Evolutionary conservation across 2,888 invertebrate genomes (phyloP).

Genomic region (Tachina fera): DNA sequence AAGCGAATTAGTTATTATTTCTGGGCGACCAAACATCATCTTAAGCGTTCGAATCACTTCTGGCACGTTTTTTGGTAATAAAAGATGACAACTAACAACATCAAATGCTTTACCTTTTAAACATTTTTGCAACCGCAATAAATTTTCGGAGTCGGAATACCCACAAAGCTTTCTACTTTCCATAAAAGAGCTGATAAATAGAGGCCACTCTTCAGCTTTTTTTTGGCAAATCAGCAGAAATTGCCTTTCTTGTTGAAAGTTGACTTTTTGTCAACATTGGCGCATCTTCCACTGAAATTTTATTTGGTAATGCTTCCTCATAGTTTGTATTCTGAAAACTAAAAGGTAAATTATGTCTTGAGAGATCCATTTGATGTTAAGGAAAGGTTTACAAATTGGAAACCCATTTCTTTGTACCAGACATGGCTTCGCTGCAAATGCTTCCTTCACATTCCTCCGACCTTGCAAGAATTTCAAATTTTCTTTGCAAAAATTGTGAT

Average conservation of each 20-base stretch:
- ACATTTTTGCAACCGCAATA: too few relatives aligned
- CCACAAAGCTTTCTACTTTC: neutral
- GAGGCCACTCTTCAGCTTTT: neutral
- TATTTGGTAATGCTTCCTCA: neutral
- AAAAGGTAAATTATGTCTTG: neutral
- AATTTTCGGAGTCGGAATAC: neutral
- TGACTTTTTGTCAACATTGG: neutral
- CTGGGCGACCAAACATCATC: too few relatives aligned
- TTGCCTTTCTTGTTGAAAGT: neutral
- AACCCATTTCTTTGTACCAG: conserved; percentile 12
- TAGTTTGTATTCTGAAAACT: neutral
- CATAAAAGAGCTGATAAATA: neutral
- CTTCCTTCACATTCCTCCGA: neutral
- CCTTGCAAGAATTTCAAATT: conserved; percentile 8
- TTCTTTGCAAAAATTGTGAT: neutral
- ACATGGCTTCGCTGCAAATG: neutral
- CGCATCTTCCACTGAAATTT: neutral
- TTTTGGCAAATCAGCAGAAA: neutral
- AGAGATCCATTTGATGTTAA: neutral
- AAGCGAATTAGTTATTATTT: conserved; percentile 8
- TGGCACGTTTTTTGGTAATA: too few relatives aligned
- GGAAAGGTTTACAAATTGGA: neutral
- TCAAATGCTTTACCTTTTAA: too few relatives aligned
- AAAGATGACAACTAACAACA: too few relatives aligned
- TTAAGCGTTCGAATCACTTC: too few relatives aligned